These are phyloP conservation scores for Sarcoramphus papa DNA, from an alignment of 2,797 vertebrate genomes.

Conservation along the genomic window DNA sequence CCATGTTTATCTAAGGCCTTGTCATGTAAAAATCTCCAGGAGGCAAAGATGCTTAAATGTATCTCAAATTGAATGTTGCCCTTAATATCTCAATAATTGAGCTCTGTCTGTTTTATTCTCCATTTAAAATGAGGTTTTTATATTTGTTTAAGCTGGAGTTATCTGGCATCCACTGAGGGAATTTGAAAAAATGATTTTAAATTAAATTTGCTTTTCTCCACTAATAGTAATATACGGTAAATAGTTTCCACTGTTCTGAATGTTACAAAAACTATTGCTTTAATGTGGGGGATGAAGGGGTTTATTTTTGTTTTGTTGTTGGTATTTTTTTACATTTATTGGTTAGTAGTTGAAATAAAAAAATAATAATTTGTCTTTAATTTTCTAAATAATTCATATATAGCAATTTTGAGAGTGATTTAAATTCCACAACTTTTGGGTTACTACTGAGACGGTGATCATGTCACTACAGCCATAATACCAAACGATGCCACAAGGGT, in stretches of 20 bases:
- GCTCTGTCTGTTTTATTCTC: slow-evolving; percentile 43
- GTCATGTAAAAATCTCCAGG: slow-evolving; percentile 59
- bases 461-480: not conserved
- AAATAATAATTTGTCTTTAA: slow-evolving; percentile 26
- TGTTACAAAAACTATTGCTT: slow-evolving; percentile 54
- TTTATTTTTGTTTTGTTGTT: slow-evolving; percentile 52
- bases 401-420: not conserved
- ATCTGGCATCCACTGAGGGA: slow-evolving; percentile 29
- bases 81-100: slow-evolving; percentile 50
- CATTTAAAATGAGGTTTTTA: slow-evolving; percentile 25
- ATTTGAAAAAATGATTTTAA: slow-evolving; percentile 32
- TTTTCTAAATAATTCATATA: slow-evolving; percentile 41
- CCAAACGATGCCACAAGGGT: not conserved
- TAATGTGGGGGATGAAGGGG: slow-evolving; percentile 39
- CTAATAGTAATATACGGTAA: slow-evolving; percentile 5
- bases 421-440: not conserved
- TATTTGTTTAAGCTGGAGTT: slow-evolving; percentile 49
- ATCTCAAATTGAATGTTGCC: slow-evolving; percentile 57
- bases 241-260: slow-evolving; percentile 59
- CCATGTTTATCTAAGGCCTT: slow-evolving; percentile 48
- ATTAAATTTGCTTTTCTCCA: slow-evolving; percentile 58
- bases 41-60: slow-evolving; percentile 59
- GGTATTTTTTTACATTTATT: slow-evolving; percentile 58
- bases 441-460: not conserved
- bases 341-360: slow-evolving; percentile 60